phyloP scores from a whole-genome alignment of 2,888 invertebrate genomes.

The Thecocarcelia acutangulata region DNA sequence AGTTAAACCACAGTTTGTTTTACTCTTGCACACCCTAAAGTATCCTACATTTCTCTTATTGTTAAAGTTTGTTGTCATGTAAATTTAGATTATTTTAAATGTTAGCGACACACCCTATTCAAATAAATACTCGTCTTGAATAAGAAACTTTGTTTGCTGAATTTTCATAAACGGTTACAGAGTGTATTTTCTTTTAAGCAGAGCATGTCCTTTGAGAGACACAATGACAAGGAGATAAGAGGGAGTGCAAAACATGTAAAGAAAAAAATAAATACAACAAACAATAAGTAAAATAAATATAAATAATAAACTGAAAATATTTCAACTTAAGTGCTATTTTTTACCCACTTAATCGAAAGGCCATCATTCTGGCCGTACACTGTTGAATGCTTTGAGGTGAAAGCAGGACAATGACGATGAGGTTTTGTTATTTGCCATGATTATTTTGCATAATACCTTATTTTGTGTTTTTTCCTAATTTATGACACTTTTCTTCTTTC shows the following conservation, averaged over 20 bases:
- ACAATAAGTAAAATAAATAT: constrained; percentile 33
- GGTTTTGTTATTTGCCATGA: constrained; percentile 56
- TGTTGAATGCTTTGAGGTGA: constrained; percentile 37
- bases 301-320: constrained; percentile 54
- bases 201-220: constrained; percentile 44
- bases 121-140: background rate
- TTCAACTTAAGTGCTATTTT: constrained; percentile 67
- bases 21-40: constrained; percentile 12
- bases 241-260: constrained; percentile 8
- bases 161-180: background rate
- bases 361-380: constrained; percentile 46
- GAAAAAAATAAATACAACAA: constrained; percentile 6
- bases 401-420: constrained; percentile 26
- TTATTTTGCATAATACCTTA: constrained; percentile 52
- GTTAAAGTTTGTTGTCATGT: background rate
- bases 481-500: constrained; percentile 26
- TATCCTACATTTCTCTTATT: background rate
- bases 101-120: constrained; percentile 24
- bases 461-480: constrained; percentile 20
- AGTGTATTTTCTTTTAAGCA: constrained; percentile 19
- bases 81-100: constrained; percentile 38
- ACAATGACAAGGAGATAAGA: background rate
- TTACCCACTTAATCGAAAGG: constrained; percentile 52
- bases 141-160: constrained; percentile 23
- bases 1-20: background rate